Evolutionary conservation across 2,888 invertebrate species (phyloP).

Genomic region (Meiosimyza platycephala): DNA sequence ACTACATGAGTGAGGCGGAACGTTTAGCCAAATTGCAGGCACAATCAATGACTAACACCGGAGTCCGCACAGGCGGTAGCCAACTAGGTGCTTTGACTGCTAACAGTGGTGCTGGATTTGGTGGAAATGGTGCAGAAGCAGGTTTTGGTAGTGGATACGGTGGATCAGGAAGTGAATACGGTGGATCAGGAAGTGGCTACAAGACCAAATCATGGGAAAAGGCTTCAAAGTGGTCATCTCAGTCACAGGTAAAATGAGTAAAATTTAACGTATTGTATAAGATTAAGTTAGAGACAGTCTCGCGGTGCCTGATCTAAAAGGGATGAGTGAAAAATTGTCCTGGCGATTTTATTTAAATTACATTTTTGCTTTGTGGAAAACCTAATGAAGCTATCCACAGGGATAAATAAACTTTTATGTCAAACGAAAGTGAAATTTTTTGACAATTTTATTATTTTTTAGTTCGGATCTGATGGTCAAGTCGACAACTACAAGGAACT

Average conservation of each 20-base stretch:
- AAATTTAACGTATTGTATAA: not conserved
- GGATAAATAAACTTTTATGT: no score
- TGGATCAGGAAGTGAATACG: constrained; percentile 44
- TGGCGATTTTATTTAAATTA: no score
- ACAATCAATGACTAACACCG: constrained; percentile 51
- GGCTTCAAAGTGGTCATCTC: constrained; percentile 66
- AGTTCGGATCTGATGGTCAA: constrained; percentile 63
- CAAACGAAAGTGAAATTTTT: not conserved
- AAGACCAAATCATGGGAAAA: constrained; percentile 66
- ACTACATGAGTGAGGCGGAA: constrained; percentile 62
- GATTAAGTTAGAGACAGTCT: no score
- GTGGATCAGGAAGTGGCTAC: constrained; percentile 48
- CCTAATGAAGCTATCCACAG: no score
- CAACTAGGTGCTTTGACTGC: constrained; percentile 44
- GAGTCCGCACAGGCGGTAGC: constrained; percentile 52
- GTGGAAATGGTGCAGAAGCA: constrained; percentile 7
- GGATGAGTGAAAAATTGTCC: no score
- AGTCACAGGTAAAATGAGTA: constrained; percentile 57
- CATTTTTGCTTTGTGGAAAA: no score
- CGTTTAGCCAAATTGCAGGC: constrained; percentile 61
- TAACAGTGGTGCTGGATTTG: constrained; percentile 26
- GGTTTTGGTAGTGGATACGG: constrained; percentile 35
- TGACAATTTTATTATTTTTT: constrained; percentile 21
- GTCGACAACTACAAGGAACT: constrained; percentile 64
- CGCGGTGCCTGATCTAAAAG: no score